These are phyloP conservation scores for Eretmochelys imbricata DNA, from an alignment of 2,113 vertebrate genomes.

Conservation along the genomic window DNA sequence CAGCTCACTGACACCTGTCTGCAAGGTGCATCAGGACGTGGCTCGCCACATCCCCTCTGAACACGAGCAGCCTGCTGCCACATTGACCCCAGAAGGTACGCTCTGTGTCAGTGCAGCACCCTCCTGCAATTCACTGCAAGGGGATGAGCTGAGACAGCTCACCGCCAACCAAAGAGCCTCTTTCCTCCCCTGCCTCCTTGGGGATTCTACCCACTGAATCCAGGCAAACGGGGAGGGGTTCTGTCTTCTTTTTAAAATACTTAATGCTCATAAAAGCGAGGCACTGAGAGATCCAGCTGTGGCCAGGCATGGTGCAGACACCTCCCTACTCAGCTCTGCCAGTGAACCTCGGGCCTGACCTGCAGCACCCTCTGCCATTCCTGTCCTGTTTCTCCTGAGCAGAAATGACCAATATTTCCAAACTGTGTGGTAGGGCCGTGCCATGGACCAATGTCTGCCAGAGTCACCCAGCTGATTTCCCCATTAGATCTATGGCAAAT, in stretches of 20 bases:
- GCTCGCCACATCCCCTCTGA: background rate
- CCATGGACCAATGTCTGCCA: background rate
- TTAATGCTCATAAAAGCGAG: slow-evolving; percentile 33
- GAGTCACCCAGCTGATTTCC: background rate
- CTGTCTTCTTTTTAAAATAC: slow-evolving; percentile 11
- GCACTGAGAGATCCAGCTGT: slow-evolving; percentile 12
- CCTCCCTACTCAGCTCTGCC: background rate
- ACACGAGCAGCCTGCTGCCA: too few species aligned
- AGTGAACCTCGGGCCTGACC: background rate
- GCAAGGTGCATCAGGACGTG: background rate
- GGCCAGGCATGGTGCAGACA: background rate
- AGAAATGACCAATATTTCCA: background rate
- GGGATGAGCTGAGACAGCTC: background rate
- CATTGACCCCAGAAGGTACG: too few species aligned
- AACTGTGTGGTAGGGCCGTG: background rate
- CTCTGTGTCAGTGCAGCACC: background rate
- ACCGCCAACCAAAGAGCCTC: background rate
- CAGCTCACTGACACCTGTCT: background rate
- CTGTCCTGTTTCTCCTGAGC: background rate
- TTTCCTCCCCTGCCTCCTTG: background rate
- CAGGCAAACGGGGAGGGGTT: slow-evolving; percentile 11
- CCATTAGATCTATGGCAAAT: background rate
- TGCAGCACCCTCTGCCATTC: background rate
- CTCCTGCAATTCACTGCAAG: rapidly evolving
- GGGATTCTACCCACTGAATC: background rate